Base-by-base conservation (phyloP, 2,888 invertebrate genomes). In the Pimpla rufipes region DNA sequence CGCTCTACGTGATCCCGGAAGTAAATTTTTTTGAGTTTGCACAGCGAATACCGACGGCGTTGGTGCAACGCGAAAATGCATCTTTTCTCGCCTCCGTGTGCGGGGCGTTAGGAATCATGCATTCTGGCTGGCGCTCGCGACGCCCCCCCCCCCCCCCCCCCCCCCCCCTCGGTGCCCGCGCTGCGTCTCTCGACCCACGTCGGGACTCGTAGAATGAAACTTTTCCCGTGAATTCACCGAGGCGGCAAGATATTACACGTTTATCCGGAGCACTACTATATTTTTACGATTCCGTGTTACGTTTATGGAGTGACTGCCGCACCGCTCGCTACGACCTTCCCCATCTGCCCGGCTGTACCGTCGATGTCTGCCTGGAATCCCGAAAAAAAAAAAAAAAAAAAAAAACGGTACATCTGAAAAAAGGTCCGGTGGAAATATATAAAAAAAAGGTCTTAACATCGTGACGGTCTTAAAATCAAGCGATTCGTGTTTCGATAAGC, bases 301-400 rank as follows among this genome's bases (percentile, higher is more conserved):
- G 85, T 87, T 87, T 86, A 87, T 86, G 84, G 85, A 87, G 84
- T 86, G 85, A 85, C 83, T 87, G 67, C 67, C 50, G 66, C 82
- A n/a, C n/a, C n/a, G n/a, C n/a, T n/a, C n/a, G 76, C 77, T 79
- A 81, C 82, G 50, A 71, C 40, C 21, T 13, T 10, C 45, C 57
- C 37, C 18, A 52, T 59, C 35, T 45, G 40, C 47, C 18, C 18
- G 16, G 42, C 77, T 64, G 59, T 76, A 40, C 21, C 23, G 13
- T 7, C 21, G 42, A 13, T 55, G 40, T 29, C 11, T 47, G 21
- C 23, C 13, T 11, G 55, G 47, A 62, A 59, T 62, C 37, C 37
- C n/a, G n/a, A n/a, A n/a, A n/a, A n/a, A n/a, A n/a, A n/a, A n/a
- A n/a, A n/a, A n/a, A n/a, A n/a, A n/a, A n/a, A n/a, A n/a, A n/a